Evolutionary conservation across 1,140 invertebrate genomes (phyloP), one percentile per base, ranked within the genome.

Genomic region (Portunus trituberculatus): DNA sequence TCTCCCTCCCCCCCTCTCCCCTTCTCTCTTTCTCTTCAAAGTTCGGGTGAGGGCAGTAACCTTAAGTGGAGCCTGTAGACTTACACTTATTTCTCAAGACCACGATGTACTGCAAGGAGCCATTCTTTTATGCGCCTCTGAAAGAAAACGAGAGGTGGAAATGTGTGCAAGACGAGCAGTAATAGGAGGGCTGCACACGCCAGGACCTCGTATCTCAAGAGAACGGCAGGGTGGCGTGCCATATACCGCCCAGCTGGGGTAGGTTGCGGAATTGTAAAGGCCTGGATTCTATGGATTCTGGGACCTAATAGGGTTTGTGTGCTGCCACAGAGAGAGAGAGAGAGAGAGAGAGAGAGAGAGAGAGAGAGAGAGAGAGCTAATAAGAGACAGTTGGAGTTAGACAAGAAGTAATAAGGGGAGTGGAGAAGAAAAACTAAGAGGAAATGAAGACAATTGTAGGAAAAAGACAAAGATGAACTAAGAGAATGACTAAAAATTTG

Each of bases 101-200:
- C 16, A 10, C 3, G 12, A 20, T 25, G 67, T 76, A 76, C 20
- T n/a, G 67, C 67, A 20, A 76, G 67, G 25, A 76, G 67, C 67
- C n/a, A n/a, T 76, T 76, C 67, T n/a, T 76, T 76, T 76, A 76
- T 76, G 67, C 67, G 67, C 67, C 67, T 12, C 67, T n/a, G n/a
- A n/a, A 76, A 76, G 67, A 76, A 76, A 76, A 76, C 67, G 67
- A n/a, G 67, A 76, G 20, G 67, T 76, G 67, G 67, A 76, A 76
- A 76, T 76, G 67, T n/a, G 67, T n/a, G 67, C 8, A 76, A n/a
- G 67, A 76, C 67, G 20, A n/a, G 4, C 67, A 76, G 20, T 76
- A 76, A 76, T 76, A 76, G 10, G 25, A n/a, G 20, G 52, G 10
- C 52, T 59, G n/a, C 25, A 76, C 67, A 76, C 67, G 67, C 10